Base-by-base conservation (phyloP, 2,888 invertebrate genomes). In the Tiphia femorata region DNA sequence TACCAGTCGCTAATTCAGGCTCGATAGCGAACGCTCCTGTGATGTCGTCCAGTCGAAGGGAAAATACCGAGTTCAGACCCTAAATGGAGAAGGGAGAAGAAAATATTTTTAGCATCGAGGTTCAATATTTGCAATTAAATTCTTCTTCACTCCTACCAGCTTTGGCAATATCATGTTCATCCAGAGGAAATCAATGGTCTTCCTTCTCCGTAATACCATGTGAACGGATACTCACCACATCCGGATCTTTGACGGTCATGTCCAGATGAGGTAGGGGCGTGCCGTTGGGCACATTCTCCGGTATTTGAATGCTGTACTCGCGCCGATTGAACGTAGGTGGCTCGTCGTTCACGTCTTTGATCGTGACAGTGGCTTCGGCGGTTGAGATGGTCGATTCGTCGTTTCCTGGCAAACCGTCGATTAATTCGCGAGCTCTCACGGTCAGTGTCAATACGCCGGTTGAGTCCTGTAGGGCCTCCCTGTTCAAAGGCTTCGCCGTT, bases 291-390 rank as follows among this genome's bases (percentile, higher is more conserved):
- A 94, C 89, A 73, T 94, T 94, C 84, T 96, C 96, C 0, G 92
- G 90, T 61, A 96, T 89, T 60, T 91, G 89, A 10, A 94, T 91
- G 67, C 87, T 87, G 84, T 94, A 95, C 80, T 95, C 95, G 40
- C 91, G 87, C 38, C 88, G 87, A 84, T 94, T 94, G 84, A 96
- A 96, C 38, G 87, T 86, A 0, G 96, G 96, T 0, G 94, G 92
- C 67, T 94, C 94, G 78, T 96, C 96, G 81, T 96, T 96, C 0
- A 95, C 93, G 80, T 96, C 96, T 71, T 91, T 90, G 68, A 96
- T 92, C 33, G 93, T 94, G 46, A 96, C 89, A 0, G 92, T 92
- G 7, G 92, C 91, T 50, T 91, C 90, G 1, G 93, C 90, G 1
- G 87, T 86, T 0, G 92, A 88, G 1, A 89, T 88, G 0, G 93